Evolutionary conservation across 2,113 vertebrate species (phyloP).

Genomic region (Alectura lathami): DNA sequence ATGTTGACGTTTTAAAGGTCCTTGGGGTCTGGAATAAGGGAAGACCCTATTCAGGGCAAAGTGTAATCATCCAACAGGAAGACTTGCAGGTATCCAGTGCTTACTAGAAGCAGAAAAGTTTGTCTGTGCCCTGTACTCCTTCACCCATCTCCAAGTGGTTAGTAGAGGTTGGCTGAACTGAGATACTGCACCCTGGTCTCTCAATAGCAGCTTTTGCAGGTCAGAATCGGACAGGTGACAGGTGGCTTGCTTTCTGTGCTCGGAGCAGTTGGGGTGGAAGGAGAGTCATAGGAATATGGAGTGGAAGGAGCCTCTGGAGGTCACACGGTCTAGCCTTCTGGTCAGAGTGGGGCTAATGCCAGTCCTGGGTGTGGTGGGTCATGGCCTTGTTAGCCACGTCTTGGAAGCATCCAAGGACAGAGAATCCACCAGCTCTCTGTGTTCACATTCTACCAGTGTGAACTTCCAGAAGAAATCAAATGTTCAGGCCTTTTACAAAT

Average conservation of each 20-base stretch:
- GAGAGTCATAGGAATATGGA: not conserved
- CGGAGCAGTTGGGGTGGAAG: accelerated
- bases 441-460: not conserved
- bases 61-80: not conserved
- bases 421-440: not conserved
- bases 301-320: not conserved
- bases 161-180: accelerated
- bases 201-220: not conserved
- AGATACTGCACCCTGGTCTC: accelerated
- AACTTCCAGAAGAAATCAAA: not conserved
- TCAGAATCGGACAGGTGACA: not conserved
- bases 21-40: not conserved
- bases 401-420: not conserved
- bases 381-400: not conserved
- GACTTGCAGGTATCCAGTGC: not conserved
- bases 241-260: not conserved
- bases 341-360: not conserved
- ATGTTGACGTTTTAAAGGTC: not conserved
- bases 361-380: not conserved
- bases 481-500: not conserved
- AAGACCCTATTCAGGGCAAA: not conserved
- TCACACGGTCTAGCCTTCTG: not conserved
- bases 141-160: accelerated
- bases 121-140: not conserved
- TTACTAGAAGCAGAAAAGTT: not conserved